A percentile compares a stretch with the other conserved stretches of the same genome.
Evolutionary conservation across 2,797 vertebrate genomes (phyloP).

Genomic region (Sardinella longiceps): DNA sequence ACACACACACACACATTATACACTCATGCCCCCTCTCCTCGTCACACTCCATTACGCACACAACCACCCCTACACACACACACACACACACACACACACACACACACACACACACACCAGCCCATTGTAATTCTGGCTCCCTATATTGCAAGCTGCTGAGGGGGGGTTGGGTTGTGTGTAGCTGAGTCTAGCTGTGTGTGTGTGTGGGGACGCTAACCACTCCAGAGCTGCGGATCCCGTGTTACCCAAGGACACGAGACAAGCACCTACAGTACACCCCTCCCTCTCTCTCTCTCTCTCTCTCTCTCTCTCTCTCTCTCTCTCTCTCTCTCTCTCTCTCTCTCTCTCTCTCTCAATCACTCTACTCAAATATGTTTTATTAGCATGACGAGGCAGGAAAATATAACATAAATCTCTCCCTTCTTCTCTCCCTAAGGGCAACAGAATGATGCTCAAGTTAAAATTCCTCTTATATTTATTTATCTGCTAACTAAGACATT

Average conservation of each 20-base stretch:
- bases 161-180: not conserved
- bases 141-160: not conserved
- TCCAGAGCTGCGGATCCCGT: not conserved
- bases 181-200: too few species aligned
- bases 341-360: too few species aligned
- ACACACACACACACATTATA: slow-evolving; percentile 11
- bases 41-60: not conserved
- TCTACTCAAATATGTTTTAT: too few species aligned
- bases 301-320: not conserved
- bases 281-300: not conserved
- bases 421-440: not conserved
- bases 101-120: not conserved
- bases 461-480: not conserved
- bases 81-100: not conserved
- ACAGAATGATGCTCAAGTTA: too few species aligned
- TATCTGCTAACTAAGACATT: not conserved
- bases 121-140: too few species aligned
- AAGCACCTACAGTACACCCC: too few species aligned
- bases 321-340: too few species aligned
- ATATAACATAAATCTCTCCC: too few species aligned
- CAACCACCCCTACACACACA: not conserved
- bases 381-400: too few species aligned
- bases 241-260: too few species aligned
- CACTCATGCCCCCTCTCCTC: slow-evolving; percentile 17
- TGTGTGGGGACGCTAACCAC: not conserved